phyloP scores from a whole-genome alignment of 2,888 invertebrate species.

The Steinernema carpocapsae region DNA sequence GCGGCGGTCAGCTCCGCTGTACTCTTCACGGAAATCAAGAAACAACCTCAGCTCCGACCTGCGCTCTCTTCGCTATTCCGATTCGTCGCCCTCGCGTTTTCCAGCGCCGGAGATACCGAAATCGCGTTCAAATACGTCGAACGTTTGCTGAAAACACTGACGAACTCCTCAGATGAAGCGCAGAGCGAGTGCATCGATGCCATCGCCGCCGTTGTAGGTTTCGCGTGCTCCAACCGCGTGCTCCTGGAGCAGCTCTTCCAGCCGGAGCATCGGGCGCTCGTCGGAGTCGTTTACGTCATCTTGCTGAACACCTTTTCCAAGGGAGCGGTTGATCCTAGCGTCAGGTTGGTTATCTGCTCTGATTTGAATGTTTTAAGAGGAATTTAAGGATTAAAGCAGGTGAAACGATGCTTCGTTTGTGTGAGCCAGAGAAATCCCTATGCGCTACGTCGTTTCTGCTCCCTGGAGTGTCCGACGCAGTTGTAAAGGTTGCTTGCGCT shows the following conservation, averaged over 20 bases:
- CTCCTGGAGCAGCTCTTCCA: neutral
- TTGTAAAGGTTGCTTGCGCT: neutral
- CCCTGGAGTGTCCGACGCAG: neutral
- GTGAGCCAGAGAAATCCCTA: neutral
- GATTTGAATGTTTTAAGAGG: neutral
- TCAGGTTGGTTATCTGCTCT: neutral
- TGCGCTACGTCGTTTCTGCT: neutral
- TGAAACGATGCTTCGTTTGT: neutral
- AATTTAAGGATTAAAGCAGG: neutral
- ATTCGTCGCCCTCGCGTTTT: neutral
- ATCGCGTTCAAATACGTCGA: conserved; percentile 1
- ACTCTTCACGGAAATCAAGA: neutral
- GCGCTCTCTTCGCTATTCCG: neutral
- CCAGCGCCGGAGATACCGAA: neutral
- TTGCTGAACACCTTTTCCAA: neutral
- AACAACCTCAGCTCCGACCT: neutral
- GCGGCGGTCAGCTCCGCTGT: neutral
- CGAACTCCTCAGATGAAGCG: neutral
- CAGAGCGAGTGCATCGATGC: neutral
- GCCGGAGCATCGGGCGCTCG: neutral
- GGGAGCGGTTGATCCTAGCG: neutral
- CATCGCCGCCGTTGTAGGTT: neutral
- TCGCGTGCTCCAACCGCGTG: too few relatives aligned
- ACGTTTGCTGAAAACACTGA: neutral
- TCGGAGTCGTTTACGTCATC: neutral